phyloP scores from a whole-genome alignment of 2,888 invertebrate species.

The Habrosyne pyritoides region DNA sequence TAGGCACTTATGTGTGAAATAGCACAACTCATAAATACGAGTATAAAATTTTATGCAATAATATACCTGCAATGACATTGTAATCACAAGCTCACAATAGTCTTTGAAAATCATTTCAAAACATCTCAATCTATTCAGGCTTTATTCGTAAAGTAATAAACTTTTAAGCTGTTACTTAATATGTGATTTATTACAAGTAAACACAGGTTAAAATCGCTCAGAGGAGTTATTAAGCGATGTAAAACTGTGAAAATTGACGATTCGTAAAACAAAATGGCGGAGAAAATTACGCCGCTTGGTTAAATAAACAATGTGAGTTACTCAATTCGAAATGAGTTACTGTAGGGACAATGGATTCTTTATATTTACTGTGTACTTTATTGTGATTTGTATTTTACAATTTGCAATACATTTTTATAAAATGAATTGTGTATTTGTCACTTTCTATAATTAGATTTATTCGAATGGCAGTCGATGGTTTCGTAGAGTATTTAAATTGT shows the following conservation, averaged over 20 bases:
- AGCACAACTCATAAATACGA: conserved; percentile 5
- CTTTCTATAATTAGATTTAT: not conserved
- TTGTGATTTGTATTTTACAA: not conserved
- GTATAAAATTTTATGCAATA: not conserved
- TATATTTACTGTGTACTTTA: not conserved
- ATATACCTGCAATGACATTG: conserved; percentile 4
- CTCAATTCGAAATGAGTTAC: conserved; percentile 4
- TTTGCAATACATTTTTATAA: not conserved
- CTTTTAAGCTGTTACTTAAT: conserved; percentile 11
- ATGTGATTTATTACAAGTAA: conserved; percentile 11
- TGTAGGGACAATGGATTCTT: not conserved
- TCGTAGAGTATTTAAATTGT: no score
- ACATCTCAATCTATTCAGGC: not conserved
- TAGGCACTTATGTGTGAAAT: conserved; percentile 7
- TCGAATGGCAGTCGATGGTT: not conserved
- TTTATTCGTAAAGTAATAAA: not conserved
- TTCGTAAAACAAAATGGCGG: conserved; percentile 4
- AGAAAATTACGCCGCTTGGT: not conserved
- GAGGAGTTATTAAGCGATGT: conserved; percentile 8
- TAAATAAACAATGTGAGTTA: conserved; percentile 7
- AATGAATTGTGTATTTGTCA: not conserved
- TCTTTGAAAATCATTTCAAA: conserved; percentile 1
- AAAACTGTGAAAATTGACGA: conserved; percentile 6
- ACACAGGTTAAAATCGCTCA: conserved; percentile 2
- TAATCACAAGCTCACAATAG: conserved; percentile 4